phyloP scores from a whole-genome alignment of 2,113 vertebrate genomes.

The Callopanchax toddi region DNA sequence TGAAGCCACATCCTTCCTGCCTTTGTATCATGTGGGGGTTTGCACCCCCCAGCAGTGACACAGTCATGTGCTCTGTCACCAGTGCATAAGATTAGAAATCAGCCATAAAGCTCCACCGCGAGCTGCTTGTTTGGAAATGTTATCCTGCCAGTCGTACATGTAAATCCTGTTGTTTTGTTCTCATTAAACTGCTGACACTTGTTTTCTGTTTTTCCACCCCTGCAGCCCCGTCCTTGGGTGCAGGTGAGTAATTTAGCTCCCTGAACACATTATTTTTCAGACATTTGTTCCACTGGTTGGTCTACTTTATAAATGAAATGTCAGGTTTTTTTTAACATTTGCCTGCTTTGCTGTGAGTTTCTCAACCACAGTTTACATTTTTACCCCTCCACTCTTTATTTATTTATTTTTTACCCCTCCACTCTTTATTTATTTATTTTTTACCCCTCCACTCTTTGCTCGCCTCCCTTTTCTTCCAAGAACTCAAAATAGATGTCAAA shows the following conservation, averaged over 20 bases:
- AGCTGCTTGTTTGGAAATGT: conserved; percentile 7
- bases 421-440: too few relatives aligned
- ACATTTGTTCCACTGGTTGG: conserved; percentile 3
- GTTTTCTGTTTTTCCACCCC: conserved; percentile 40
- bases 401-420: too few relatives aligned
- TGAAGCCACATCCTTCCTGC: conserved; percentile 1
- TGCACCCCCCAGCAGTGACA: background rate
- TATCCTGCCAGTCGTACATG: background rate
- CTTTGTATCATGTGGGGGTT: background rate
- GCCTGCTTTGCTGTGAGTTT: too few relatives aligned
- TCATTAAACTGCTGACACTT: conserved; percentile 29
- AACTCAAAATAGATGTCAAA: conserved; percentile 45
- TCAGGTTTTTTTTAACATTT: too few relatives aligned
- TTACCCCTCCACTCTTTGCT: too few relatives aligned
- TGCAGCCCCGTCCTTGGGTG: conserved; percentile 87
- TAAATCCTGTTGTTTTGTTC: conserved; percentile 15
- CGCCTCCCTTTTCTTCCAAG: conserved; percentile 21
- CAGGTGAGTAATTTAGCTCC: conserved; percentile 83
- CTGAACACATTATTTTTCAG: background rate
- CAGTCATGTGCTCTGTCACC: conserved; percentile 7
- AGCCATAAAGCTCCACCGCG: background rate
- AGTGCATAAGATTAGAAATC: conserved; percentile 3
- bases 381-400: too few relatives aligned
- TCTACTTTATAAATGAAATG: conserved; percentile 3
- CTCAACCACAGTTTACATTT: too few relatives aligned